Base-by-base conservation (phyloP, 2,113 vertebrate genomes). In the Glareola pratincola region DNA sequence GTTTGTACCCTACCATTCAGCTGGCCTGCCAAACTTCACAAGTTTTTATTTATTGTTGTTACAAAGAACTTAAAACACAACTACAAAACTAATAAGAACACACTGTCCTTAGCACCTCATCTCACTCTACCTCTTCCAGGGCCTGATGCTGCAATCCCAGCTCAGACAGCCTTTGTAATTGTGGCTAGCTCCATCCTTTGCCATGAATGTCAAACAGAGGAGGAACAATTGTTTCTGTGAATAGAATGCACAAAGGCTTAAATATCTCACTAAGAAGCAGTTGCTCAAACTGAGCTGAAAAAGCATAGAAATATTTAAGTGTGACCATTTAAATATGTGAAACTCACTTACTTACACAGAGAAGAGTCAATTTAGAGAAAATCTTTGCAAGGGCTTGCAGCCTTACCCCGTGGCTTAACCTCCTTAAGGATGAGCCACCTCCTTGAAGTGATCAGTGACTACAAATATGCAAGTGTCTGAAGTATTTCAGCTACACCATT, bases 331-430 rank as follows among this genome's bases (percentile, higher is more conserved):
- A 48, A 78, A 73, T 60, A 34, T 18, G 34, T 72, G 54, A 90
- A 87, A 74, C 8, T 41, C 9, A 19, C 4, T 66, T n/a, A 19
- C 4, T 66, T n/a, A 37, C 24, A 53, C 14, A 82, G 18, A 68
- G 37, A 83, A 8, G 15, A 92, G 37, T 21, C 32, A 83, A 12
- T 19, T 50, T 51, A 36, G 30, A 57, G 27, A 54, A 91, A 75
- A 60, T 47, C 43, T 85, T 77, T 86, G 24, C 14, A 53, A 51
- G 9, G 29, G 57, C 36, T 75, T 82, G 14, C 6, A 87, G 19
- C 6, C 4, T 83, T 69, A 54, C 6, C 0, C 0, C 45, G 34
- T 56, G 54, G 41, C 9, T 91, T 84, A 86, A 37, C 11, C 4
- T 63, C 36, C 11, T 43, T 56, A 54, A 67, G 22, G 16, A 73